A percentile compares a stretch with the other conserved stretches of the same genome.
These are phyloP conservation scores for Toxotes chatareus DNA, from an alignment of 2,113 vertebrate genomes.

Conservation along the genomic window DNA sequence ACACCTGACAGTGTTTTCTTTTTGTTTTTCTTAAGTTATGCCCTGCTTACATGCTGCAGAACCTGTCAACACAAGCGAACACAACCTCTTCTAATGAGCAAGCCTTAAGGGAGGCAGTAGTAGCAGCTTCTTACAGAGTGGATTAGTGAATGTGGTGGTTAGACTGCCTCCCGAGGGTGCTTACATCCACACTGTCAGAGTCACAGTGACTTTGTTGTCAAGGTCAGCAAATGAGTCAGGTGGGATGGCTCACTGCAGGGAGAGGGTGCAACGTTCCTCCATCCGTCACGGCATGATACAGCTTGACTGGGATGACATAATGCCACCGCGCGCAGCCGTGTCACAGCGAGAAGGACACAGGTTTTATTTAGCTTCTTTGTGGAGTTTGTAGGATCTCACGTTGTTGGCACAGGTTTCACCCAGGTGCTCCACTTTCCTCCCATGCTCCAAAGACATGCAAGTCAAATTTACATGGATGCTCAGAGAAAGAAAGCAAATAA, in stretches of 20 bases:
- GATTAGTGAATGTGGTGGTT: slow-evolving; percentile 54
- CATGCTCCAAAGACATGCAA: background rate
- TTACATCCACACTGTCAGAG: slow-evolving; percentile 65
- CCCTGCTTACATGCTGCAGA: slow-evolving; percentile 38
- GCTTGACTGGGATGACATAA: slow-evolving; percentile 56
- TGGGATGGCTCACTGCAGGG: slow-evolving; percentile 67
- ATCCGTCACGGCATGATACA: slow-evolving; percentile 60
- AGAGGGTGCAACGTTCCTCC: slow-evolving; percentile 58
- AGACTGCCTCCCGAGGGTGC: slow-evolving; percentile 65
- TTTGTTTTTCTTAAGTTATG: slow-evolving; percentile 44
- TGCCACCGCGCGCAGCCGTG: slow-evolving; percentile 38
- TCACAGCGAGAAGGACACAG: slow-evolving; percentile 61
- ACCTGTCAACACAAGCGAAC: slow-evolving; percentile 58
- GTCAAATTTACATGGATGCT: background rate
- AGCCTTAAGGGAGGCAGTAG: slow-evolving; percentile 46
- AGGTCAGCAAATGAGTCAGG: slow-evolving; percentile 82
- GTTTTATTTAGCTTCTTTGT: slow-evolving; percentile 51
- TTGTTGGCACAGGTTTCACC: slow-evolving; percentile 4
- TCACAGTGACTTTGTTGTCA: slow-evolving; percentile 70
- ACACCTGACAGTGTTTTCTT: slow-evolving; percentile 37
- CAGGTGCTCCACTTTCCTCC: slow-evolving; percentile 20
- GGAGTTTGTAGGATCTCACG: background rate
- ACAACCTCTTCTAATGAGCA: slow-evolving; percentile 67
- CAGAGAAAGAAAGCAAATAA: background rate
- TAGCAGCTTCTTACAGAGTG: slow-evolving; percentile 42